phyloP scores from a whole-genome alignment of 2,888 invertebrate species.

The Galerucella pusilla region DNA sequence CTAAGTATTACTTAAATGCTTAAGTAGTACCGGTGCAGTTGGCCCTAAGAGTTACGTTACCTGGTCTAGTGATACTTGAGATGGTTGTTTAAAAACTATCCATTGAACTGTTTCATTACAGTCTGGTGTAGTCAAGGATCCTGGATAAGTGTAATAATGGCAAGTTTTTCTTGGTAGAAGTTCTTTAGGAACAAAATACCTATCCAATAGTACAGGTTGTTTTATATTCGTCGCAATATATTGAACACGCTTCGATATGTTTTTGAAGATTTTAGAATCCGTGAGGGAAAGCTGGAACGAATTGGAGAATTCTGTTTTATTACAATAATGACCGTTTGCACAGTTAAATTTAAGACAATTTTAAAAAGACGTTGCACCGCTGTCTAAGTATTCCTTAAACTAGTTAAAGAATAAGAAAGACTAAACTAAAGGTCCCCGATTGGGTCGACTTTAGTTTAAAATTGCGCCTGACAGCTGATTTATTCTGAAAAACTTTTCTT shows the following conservation, averaged over 20 bases:
- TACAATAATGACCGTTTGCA: no score
- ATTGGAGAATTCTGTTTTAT: background rate
- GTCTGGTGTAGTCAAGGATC: constrained; percentile 78
- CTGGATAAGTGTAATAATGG: constrained; percentile 73
- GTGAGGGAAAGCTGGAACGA: constrained; percentile 27
- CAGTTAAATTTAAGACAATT: no score
- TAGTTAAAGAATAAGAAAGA: no score
- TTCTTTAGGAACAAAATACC: constrained; percentile 15
- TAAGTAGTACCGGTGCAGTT: no score
- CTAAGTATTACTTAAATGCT: no score
- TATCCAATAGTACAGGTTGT: constrained; percentile 10
- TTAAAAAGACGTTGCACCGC: no score
- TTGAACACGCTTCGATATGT: constrained; percentile 36
- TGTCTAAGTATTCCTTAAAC: no score
- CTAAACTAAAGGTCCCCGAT: no score
- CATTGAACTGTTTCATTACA: constrained; percentile 78
- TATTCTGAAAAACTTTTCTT: no score
- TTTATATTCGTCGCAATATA: constrained; percentile 29
- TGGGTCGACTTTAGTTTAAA: no score
- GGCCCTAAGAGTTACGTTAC: constrained; percentile 34
- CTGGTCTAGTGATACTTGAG: constrained; percentile 62
- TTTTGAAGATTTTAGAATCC: constrained; percentile 31
- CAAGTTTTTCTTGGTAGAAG: constrained; percentile 47
- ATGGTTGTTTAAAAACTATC: constrained; percentile 71
- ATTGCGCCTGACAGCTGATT: no score